A percentile compares a stretch with the other conserved stretches of the same genome.
Evolutionary conservation across 1,140 invertebrate genomes (phyloP).

Genomic region (Medauroidea extradentata): DNA sequence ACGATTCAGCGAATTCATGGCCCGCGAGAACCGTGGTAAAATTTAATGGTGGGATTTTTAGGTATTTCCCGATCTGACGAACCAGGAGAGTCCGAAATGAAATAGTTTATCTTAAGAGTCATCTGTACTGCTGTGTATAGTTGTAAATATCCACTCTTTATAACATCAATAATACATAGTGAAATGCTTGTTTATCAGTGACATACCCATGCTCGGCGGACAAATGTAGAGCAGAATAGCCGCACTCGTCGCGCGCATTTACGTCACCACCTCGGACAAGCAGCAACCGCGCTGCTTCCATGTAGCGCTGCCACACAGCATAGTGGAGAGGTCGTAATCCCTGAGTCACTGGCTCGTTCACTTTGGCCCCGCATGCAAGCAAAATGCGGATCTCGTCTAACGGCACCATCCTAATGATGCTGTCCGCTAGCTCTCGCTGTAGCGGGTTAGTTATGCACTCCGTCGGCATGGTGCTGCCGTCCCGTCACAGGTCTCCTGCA

Average conservation of each 20-base stretch:
- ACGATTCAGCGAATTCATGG: too few species aligned
- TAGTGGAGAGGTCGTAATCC: conserved; percentile 87
- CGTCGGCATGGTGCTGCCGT: conserved; percentile 66
- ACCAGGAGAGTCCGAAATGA: too few species aligned
- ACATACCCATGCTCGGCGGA: conserved; percentile 76
- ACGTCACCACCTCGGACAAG: conserved; percentile 76
- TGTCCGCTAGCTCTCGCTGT: conserved; percentile 83
- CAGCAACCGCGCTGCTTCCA: conserved; percentile 71
- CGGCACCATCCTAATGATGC: conserved; percentile 81
- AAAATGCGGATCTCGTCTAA: conserved; percentile 82
- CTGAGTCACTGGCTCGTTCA: conserved; percentile 69
- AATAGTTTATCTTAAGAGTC: too few species aligned
- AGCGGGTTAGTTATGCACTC: conserved; percentile 69
- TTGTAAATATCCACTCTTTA: too few species aligned
- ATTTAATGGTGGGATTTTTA: too few species aligned
- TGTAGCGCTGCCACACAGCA: conserved; percentile 71
- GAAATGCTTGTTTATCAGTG: not conserved
- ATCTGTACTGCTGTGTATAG: too few species aligned
- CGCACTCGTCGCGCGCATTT: conserved; percentile 82
- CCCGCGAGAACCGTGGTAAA: too few species aligned
- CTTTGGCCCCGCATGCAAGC: conserved; percentile 78
- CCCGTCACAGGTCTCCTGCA: too few species aligned
- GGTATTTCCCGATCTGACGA: too few species aligned
- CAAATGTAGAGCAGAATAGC: conserved; percentile 83
- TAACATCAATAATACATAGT: not conserved